Conservation (phyloP, 2,888 invertebrate species). For the Anticlea derivata region DNA sequence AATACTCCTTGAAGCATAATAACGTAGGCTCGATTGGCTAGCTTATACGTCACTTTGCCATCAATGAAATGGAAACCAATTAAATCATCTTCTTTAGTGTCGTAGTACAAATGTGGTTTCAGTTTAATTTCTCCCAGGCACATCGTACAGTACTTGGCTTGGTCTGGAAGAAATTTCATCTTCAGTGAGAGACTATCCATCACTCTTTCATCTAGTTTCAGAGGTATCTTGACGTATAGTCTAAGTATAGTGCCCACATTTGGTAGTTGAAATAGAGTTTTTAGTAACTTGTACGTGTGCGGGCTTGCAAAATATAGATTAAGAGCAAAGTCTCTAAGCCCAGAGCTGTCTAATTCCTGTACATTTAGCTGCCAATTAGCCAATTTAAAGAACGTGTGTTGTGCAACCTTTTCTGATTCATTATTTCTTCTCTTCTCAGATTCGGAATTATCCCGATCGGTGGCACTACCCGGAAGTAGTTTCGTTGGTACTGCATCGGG, state of each 20-base stretch:
- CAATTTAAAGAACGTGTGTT: neutral
- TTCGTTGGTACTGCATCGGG: neutral
- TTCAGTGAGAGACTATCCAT: conserved; percentile 8
- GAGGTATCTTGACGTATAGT: conserved; percentile 1
- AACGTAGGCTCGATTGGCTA: conserved; percentile 12
- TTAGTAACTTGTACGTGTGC: conserved; percentile 1
- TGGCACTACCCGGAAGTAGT: neutral
- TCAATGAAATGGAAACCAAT: conserved; percentile 14
- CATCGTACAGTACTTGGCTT: conserved; percentile 16
- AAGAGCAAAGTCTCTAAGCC: conserved; percentile 14
- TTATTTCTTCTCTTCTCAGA: neutral
- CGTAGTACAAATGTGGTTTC: conserved; percentile 14
- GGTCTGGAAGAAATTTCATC: conserved; percentile 9
- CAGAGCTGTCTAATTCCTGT: neutral
- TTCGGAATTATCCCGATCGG: no score
- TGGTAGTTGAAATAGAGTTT: conserved; percentile 10
- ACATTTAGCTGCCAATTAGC: neutral
- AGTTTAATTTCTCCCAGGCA: conserved; percentile 10
- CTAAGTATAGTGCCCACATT: conserved; percentile 1
- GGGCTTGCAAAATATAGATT: conserved; percentile 12
- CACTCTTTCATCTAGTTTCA: conserved; percentile 6
- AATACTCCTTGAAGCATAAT: conserved; percentile 38
- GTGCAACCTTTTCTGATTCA: no score
- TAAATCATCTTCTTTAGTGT: conserved; percentile 11
- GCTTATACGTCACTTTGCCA: neutral